Percentiles rank a stretch among this genome's conserved stretches.
phyloP scores from a whole-genome alignment of 1,140 invertebrate genomes.

The Drosophila bocqueti region DNA sequence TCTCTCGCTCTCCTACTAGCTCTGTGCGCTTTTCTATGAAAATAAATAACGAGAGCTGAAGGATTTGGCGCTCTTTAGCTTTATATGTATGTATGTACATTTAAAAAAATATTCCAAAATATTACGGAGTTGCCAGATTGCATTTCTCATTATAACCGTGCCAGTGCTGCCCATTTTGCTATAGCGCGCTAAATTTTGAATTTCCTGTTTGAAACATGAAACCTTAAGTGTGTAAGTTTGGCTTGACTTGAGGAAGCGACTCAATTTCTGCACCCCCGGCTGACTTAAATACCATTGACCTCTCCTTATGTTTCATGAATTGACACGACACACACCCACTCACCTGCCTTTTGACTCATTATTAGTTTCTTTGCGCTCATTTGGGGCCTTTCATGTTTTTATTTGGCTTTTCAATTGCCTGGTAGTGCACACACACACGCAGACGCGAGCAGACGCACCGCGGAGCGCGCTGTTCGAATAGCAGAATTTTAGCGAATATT shows the following conservation, averaged over 20 bases:
- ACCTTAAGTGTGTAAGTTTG: constrained; percentile 3
- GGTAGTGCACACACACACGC: constrained; percentile 57
- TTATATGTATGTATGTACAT: no score
- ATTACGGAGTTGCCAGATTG: no score
- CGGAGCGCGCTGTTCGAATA: constrained; percentile 35
- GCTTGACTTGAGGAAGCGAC: neutral
- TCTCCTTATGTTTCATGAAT: constrained; percentile 25
- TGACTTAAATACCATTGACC: neutral
- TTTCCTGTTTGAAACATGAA: neutral
- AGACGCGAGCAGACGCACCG: constrained; percentile 68
- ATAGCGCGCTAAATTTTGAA: neutral
- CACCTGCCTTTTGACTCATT: constrained; percentile 33
- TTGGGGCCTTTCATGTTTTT: constrained; percentile 18
- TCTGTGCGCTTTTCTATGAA: no score
- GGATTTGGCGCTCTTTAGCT: no score
- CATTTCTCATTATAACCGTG: no score
- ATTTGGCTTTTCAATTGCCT: constrained; percentile 55
- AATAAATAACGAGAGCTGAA: no score
- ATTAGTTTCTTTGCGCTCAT: constrained; percentile 37
- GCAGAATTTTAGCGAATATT: constrained; percentile 42
- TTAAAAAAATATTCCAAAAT: no score
- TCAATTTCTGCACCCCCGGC: neutral
- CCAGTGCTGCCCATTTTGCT: no score
- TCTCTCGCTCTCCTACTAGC: no score
- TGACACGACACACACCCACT: neutral